phyloP scores from a whole-genome alignment of 1,140 invertebrate genomes.

The Contarinia nasturtii region DNA sequence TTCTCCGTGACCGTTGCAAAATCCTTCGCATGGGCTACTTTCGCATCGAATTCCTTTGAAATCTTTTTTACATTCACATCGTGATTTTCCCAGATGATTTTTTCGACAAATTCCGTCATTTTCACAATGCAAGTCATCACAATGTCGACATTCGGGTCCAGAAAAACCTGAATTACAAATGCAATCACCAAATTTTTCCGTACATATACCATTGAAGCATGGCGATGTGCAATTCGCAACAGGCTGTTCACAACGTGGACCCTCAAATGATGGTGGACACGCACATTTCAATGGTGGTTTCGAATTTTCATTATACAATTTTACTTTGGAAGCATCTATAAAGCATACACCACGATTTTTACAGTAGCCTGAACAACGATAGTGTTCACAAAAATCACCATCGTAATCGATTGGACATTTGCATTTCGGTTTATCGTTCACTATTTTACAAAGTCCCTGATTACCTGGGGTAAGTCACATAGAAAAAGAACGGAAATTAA shows the following conservation, averaged over 20 bases:
- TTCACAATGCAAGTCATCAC: slow-evolving; percentile 17
- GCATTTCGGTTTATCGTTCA: slow-evolving; percentile 28
- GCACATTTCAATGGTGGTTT: slow-evolving; percentile 28
- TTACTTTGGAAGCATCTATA: slow-evolving; percentile 3
- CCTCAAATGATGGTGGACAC: slow-evolving; percentile 42
- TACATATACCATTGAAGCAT: slow-evolving; percentile 19
- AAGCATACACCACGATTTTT: slow-evolving; percentile 41
- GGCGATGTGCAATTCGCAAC: slow-evolving; percentile 28
- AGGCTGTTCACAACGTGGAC: slow-evolving; percentile 40
- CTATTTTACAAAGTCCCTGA: slow-evolving; percentile 32
- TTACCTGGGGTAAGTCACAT: too few relatives aligned
- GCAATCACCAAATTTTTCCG: slow-evolving; percentile 15
- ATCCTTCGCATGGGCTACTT: slow-evolving; percentile 23
- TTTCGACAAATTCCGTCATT: slow-evolving; percentile 22
- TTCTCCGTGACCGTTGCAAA: slow-evolving; percentile 31
- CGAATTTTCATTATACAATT: not conserved
- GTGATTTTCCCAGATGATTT: slow-evolving; percentile 18
- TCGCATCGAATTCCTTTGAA: slow-evolving; percentile 19
- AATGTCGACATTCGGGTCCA: slow-evolving; percentile 22
- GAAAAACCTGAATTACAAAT: slow-evolving; percentile 16
- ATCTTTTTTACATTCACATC: slow-evolving; percentile 31
- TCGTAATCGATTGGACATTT: slow-evolving; percentile 36
- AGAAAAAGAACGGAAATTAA: too few relatives aligned
- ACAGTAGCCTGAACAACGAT: slow-evolving; percentile 40
- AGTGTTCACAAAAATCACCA: slow-evolving; percentile 38